Percentiles rank a stretch among this genome's conserved stretches.
Conservation (phyloP, 53 echinoderm and acorn worm genomes). For the Luidia sarsii region DNA sequence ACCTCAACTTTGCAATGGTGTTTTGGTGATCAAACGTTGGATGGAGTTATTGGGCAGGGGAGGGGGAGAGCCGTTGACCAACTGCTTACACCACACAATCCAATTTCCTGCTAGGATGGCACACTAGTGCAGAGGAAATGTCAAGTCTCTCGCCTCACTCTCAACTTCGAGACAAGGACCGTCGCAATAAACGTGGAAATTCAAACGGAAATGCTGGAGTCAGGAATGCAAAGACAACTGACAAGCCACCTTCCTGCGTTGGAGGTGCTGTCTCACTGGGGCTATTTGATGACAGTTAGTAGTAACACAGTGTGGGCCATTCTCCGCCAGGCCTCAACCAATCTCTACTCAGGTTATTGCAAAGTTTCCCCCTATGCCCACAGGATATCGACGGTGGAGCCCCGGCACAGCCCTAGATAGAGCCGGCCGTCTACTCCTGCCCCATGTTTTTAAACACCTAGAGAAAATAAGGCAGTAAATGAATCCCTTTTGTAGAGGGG, state of each 20-base stretch:
- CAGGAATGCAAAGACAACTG: constrained; percentile 40
- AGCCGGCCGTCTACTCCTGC: too few species aligned
- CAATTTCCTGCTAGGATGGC: too few species aligned
- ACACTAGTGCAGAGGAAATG: too few species aligned
- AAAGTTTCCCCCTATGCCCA: constrained; percentile 14
- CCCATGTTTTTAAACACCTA: constrained; percentile 33
- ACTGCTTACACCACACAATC: too few species aligned
- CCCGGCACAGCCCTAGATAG: too few species aligned
- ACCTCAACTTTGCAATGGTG: too few species aligned
- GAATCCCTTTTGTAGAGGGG: constrained; percentile 7
- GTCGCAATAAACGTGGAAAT: constrained; percentile 37
- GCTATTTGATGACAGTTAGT: constrained; percentile 24
- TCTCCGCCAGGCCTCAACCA: not conserved
- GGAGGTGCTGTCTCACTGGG: constrained; percentile 1
- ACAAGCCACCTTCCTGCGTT: constrained; percentile 6
- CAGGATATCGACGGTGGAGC: constrained; percentile 29
- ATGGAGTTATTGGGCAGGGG: too few species aligned
- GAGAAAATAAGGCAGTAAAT: constrained; percentile 42
- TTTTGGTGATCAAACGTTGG: too few species aligned
- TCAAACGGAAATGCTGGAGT: constrained; percentile 12
- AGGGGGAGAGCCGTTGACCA: too few species aligned
- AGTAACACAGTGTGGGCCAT: constrained; percentile 8
- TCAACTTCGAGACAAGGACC: constrained; percentile 23
- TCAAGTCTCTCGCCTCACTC: not conserved
- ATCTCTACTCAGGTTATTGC: constrained; percentile 2